Evolutionary conservation across 2,113 vertebrate genomes (phyloP).

Genomic region (western clawed frog (Xenopus tropicalis)): UCB_Xtro_10.0 CM004447.2:90903501-90904000

Average conservation of each 20-base stretch:
- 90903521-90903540: no score
- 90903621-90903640: conserved; percentile 43
- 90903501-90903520: no score
- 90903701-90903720: conserved; percentile 76
- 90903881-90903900: conserved; percentile 66
- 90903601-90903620: no score
- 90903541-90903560: no score
- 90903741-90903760: conserved; percentile 87
- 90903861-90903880: conserved; percentile 58
- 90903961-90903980: conserved; percentile 75
- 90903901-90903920: conserved; percentile 66
- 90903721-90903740: conserved; percentile 86
- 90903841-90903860: conserved; percentile 59
- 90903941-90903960: conserved; percentile 64
- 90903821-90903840: conserved; percentile 56
- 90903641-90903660: conserved; percentile 98
- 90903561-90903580: no score
- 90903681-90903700: conserved; percentile 89
- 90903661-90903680: conserved; percentile 80
- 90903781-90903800: conserved; percentile 60
- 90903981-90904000: conserved; percentile 71
- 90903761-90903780: conserved; percentile 64
- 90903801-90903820: conserved; percentile 65
- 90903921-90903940: conserved; percentile 77
- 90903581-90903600: no score